Base-by-base conservation (phyloP, 2,113 vertebrate species). In the Lates calcarifer region DNA sequence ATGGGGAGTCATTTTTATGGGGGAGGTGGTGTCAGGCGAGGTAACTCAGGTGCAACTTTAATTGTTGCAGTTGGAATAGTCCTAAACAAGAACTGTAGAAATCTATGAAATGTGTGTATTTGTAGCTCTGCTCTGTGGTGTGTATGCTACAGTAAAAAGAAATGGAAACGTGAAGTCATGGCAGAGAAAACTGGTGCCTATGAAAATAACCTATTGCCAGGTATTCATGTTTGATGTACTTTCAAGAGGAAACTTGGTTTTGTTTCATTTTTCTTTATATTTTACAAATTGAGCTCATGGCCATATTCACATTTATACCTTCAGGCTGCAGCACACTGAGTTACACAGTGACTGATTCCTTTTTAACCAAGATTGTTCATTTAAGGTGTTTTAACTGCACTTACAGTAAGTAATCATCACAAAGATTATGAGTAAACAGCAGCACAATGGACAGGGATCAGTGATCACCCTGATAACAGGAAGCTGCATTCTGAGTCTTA, bases 11-110 rank as follows among this genome's bases (percentile, higher is more conserved):
- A 74, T 78, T 77, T 88, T 84, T 85, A 49, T 24, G 26, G 61
- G 71, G 62, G 53, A 22, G n/a, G 57, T 10, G 12, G 51, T 35
- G 70, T 76, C 83, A 64, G 41, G 18, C 3, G 71, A 87, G 87
- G 85, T 74, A 82, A 57, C 82, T 61, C 91, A 93, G 92, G 92
- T 94, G 87, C 85, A 78, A 39, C 57, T 89, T 77, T 93, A 93
- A 91, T 94, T 93, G 91, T 88, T 43, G 62, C 70, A 37, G 63
- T 58, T 37, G 65, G 70, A 79, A n/a, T 2, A 17, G 66, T 29
- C 37, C 70, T 28, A 60, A 71, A 41, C 35, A 63, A 85, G 77
- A 82, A 81, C 39, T 3, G 11, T 4, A 57, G 61, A 64, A 85
- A 91, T 90, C 84, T 33, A 90, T 91, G 63, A 75, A 17, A 55